phyloP scores from a whole-genome alignment of 2,888 invertebrate species.

The Meghimatium bilineatum region DNA sequence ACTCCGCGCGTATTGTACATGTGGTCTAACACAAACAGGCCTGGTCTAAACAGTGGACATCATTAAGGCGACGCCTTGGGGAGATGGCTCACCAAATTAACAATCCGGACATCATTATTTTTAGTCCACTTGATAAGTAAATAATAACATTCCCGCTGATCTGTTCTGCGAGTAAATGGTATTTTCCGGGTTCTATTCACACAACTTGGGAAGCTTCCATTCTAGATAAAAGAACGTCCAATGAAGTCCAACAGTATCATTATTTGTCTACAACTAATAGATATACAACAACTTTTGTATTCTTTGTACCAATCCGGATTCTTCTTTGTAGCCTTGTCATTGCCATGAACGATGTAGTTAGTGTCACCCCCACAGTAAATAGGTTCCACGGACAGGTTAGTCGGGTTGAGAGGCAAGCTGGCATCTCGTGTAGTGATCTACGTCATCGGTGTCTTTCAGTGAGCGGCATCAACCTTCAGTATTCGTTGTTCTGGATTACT shows the following conservation, averaged over 20 bases:
- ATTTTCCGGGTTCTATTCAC: conserved; percentile 13
- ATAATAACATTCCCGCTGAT: conserved; percentile 29
- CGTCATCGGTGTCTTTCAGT: conserved; percentile 35
- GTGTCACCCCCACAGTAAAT: conserved; percentile 39
- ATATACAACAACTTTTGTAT: conserved; percentile 40
- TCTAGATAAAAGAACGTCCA: background rate
- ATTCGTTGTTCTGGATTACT: conserved; percentile 14
- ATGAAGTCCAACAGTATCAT: conserved; percentile 13
- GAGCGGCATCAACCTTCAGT: conserved; percentile 10
- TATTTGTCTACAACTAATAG: conserved; percentile 45
- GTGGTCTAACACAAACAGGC: conserved; percentile 32
- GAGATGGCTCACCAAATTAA: conserved; percentile 29
- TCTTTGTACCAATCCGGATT: conserved; percentile 27
- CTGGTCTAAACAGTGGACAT: conserved; percentile 33
- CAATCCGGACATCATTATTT: conserved; percentile 32
- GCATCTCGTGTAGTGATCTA: conserved; percentile 40
- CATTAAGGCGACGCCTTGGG: conserved; percentile 38
- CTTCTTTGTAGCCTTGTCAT: conserved; percentile 27
- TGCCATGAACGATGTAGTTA: conserved; percentile 37
- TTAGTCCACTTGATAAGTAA: conserved; percentile 30
- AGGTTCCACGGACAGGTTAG: conserved; percentile 23
- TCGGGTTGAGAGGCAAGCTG: conserved; percentile 34
- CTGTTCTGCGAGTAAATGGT: conserved; percentile 24
- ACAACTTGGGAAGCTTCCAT: background rate
- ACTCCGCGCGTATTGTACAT: conserved; percentile 18